These are phyloP conservation scores for Amphiprion clarkii DNA, from an alignment of 2,797 vertebrate genomes.

Conservation along the genomic window DNA sequence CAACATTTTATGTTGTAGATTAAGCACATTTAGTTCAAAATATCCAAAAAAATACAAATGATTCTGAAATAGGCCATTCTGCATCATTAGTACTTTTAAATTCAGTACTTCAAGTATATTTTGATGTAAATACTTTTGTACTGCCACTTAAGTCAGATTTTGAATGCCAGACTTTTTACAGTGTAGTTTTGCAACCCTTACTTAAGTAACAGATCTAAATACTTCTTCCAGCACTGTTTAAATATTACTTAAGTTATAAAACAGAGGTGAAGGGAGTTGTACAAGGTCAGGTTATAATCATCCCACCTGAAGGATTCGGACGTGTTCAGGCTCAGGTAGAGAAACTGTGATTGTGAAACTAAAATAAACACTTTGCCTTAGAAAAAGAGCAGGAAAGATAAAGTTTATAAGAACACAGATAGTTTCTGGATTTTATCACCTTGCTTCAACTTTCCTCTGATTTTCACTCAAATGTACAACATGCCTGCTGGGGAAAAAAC, in stretches of 20 bases:
- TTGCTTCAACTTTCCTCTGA: background rate
- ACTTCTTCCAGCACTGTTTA: too few species aligned
- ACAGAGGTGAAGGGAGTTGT: background rate
- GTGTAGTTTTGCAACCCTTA: too few species aligned
- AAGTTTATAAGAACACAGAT: background rate
- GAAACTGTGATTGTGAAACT: background rate
- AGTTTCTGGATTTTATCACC: background rate
- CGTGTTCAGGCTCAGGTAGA: background rate
- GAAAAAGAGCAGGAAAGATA: constrained; percentile 8
- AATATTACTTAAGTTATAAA: background rate
- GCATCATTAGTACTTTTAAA: too few species aligned
- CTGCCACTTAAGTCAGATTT: too few species aligned
- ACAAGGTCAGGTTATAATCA: background rate
- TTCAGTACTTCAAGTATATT: too few species aligned
- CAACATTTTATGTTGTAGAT: too few species aligned
- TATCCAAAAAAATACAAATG: too few species aligned
- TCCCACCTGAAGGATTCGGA: background rate
- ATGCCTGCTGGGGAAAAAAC: background rate
- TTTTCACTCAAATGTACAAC: background rate
- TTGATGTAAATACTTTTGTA: too few species aligned
- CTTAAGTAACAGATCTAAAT: too few species aligned
- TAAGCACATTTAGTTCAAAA: too few species aligned
- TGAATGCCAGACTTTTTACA: too few species aligned
- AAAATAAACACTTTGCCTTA: background rate
- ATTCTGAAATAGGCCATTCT: too few species aligned